Conservation (phyloP, 2,113 vertebrate genomes). For the Galeopterus variegatus region DNA sequence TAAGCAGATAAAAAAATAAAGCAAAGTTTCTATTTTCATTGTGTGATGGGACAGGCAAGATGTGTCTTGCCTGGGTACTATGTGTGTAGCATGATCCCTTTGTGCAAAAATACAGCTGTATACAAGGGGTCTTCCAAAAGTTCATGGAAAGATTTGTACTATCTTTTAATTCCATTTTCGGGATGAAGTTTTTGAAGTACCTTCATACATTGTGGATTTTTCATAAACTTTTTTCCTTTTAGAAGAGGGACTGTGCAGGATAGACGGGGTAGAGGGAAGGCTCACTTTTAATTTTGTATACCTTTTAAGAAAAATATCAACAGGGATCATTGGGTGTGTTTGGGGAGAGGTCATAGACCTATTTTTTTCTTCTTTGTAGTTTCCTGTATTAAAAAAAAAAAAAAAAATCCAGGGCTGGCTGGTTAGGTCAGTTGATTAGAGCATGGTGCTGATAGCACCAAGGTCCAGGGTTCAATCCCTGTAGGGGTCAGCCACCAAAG, state of each 20-base stretch:
- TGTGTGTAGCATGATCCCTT: background rate
- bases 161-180: too few species aligned
- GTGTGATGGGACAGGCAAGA: background rate
- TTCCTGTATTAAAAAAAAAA: constrained; percentile 11
- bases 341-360: background rate
- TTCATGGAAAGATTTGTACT: too few species aligned
- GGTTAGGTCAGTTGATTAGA: too few species aligned
- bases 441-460: too few species aligned
- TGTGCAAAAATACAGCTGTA: background rate
- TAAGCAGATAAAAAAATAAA: background rate
- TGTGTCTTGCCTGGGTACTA: background rate
- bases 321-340: constrained; percentile 4
- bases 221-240: constrained; percentile 9
- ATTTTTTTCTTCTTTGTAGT: constrained; percentile 45
- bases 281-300: constrained; percentile 13
- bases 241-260: background rate
- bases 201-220: background rate
- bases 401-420: too few species aligned
- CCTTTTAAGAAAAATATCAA: background rate
- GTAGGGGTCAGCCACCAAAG: too few species aligned
- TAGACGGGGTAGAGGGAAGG: background rate
- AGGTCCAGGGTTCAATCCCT: too few species aligned
- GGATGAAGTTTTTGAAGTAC: too few species aligned
- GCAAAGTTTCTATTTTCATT: background rate
- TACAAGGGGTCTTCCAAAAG: too few species aligned